Evolutionary conservation across 2,797 vertebrate genomes (phyloP).

Genomic region (Apodemus agrarius): DNA sequence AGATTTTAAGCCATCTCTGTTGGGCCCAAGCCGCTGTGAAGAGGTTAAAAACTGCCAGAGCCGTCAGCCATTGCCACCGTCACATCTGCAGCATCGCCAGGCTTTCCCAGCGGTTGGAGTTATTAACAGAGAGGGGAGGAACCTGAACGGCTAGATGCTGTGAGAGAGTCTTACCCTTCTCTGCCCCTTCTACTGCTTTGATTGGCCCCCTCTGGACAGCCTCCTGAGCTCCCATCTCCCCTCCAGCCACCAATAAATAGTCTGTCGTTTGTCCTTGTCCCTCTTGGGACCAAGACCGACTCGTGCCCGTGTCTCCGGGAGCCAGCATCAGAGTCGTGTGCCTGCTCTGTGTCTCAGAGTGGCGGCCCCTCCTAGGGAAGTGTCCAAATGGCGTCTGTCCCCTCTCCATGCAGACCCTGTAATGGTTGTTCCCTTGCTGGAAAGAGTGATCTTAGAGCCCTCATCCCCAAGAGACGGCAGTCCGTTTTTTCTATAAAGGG

Average conservation of each 20-base stretch:
- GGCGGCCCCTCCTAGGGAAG: neutral
- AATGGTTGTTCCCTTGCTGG: neutral
- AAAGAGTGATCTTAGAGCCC: neutral
- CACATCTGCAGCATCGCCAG: neutral
- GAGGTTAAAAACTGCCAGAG: conserved; percentile 75
- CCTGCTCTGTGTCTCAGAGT: neutral
- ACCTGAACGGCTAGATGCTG: conserved; percentile 67
- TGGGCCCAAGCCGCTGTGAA: conserved; percentile 73
- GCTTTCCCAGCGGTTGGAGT: conserved; percentile 82
- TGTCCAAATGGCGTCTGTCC: neutral
- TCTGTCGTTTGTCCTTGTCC: neutral
- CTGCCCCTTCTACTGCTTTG: neutral
- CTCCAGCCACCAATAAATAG: rapidly evolving
- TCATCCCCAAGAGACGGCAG: neutral
- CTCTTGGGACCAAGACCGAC: neutral
- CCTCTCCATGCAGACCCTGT: neutral
- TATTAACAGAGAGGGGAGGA: conserved; percentile 39
- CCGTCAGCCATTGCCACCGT: neutral
- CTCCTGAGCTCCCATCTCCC: neutral
- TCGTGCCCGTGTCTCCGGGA: neutral
- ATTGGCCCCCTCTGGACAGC: too few relatives aligned
- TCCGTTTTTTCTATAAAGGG: neutral
- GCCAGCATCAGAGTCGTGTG: neutral
- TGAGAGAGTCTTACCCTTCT: neutral
- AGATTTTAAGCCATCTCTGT: conserved; percentile 86